A percentile compares a stretch with the other conserved stretches of the same genome.
Evolutionary conservation across 2,888 invertebrate species (phyloP).

Genomic region (Ypsolopha sequella): DNA sequence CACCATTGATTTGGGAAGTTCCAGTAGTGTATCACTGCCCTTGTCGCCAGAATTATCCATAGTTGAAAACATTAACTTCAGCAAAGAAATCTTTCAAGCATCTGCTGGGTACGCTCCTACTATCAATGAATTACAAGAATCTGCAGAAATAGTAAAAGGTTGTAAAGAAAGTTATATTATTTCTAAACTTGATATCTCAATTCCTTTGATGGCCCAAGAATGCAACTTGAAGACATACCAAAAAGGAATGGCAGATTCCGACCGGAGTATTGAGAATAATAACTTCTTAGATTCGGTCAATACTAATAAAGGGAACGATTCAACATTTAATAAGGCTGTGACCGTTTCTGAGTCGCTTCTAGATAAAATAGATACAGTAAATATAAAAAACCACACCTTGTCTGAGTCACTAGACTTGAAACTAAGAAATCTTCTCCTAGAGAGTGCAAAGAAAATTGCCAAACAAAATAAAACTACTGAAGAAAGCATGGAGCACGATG

Average conservation of each 20-base stretch:
- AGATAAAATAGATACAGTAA: constrained; percentile 27
- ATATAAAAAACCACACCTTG: constrained; percentile 26
- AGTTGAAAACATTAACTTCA: constrained; percentile 49
- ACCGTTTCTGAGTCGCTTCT: constrained; percentile 30
- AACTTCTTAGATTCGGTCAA: neutral
- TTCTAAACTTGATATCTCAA: constrained; percentile 31
- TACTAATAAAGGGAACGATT: neutral
- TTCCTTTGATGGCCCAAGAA: constrained; percentile 45
- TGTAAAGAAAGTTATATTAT: constrained; percentile 28
- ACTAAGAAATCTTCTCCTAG: constrained; percentile 38
- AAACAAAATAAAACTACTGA: constrained; percentile 8
- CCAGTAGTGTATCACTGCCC: constrained; percentile 44
- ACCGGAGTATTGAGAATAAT: neutral
- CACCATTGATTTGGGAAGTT: constrained; percentile 22
- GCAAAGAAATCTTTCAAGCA: constrained; percentile 24
- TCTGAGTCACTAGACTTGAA: constrained; percentile 40
- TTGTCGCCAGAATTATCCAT: constrained; percentile 53
- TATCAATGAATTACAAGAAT: constrained; percentile 26
- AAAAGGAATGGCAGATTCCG: neutral
- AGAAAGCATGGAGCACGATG: constrained; percentile 18
- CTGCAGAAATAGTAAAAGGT: constrained; percentile 12
- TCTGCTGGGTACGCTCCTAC: constrained; percentile 19
- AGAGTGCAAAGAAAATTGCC: constrained; percentile 43
- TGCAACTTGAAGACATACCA: constrained; percentile 14
- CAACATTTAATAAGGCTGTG: constrained; percentile 2